Evolutionary conservation across 2,797 vertebrate species (phyloP), one percentile per base, ranked within the genome.

Genomic region (Taenioides sp.): DNA sequence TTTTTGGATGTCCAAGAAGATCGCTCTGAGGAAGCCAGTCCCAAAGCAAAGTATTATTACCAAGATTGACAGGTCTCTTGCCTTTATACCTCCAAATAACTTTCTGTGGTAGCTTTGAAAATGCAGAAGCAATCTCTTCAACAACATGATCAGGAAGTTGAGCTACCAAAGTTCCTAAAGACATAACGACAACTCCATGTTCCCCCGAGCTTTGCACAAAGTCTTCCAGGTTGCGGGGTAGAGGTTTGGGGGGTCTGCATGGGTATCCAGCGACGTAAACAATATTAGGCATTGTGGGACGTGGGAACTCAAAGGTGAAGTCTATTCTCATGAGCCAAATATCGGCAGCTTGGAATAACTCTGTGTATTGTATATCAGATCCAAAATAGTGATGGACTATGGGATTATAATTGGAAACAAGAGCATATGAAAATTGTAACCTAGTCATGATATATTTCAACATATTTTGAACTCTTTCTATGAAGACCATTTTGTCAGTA

Each of bases 71-170:
- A 25, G 58, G 58, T 9, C 14, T 60, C 25, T 27, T 60, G 23
- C 25, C 25, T 60, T 27, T 17, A 60, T 60, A 16, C 58, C 27
- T 60, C 58, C 58, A 60, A 16, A 60, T 28, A 27, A 60, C 58
- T 60, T 60, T 60, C 14, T 60, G 58, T 2, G 59, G 27, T 12
- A 61, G 14, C 59, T 61, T 34, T 61, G 59, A n/a, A 61, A 61
- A 31, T 9, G 59, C 59, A 61, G 27, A 17, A 34, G 59, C 59
- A 34, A 61, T 28, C 6, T 61, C 59, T 61, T 61, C 59, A 18
- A 61, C 27, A 20, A 61, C 27, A 31, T 34, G 7, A 17, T 61
- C 28, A 7, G 59, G 27, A 61, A 61, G 17, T 20, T 61, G 59
- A 61, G 6, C 17, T 12, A 61, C 27, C 27, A 61, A 34, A 17